These are phyloP conservation scores for Luscinia megarhynchos DNA, from an alignment of 2,797 vertebrate species.

Conservation along the genomic window DNA sequence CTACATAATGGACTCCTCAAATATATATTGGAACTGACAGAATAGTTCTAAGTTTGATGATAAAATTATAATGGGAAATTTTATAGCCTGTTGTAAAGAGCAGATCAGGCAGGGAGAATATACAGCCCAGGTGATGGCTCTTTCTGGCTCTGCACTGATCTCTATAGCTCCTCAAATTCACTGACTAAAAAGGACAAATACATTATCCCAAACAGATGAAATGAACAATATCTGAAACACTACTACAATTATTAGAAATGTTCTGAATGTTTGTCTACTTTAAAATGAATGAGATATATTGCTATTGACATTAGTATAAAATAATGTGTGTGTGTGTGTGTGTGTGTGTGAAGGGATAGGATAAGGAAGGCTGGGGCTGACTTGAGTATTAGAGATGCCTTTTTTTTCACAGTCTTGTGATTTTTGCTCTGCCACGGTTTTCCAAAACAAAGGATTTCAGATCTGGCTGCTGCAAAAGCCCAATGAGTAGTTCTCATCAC, in stretches of 20 bases:
- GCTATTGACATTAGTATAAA: not conserved
- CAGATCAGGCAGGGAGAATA: not conserved
- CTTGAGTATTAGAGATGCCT: not conserved
- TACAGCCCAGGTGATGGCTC: not conserved
- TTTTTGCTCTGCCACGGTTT: not conserved
- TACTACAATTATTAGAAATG: not conserved
- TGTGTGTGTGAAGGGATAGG: not conserved
- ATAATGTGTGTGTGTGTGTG: not conserved
- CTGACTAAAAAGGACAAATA: not conserved
- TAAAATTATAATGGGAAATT: slow-evolving; percentile 25
- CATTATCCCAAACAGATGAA: not conserved
- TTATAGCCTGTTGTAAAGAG: not conserved
- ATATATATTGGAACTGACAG: not conserved
- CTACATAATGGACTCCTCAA: not conserved
- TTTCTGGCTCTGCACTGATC: not conserved
- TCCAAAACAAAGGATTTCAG: slow-evolving; percentile 7
- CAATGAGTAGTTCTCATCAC: slow-evolving; percentile 43
- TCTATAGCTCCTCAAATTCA: not conserved
- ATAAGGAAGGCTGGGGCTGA: not conserved
- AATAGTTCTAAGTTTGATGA: not conserved
- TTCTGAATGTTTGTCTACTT: not conserved
- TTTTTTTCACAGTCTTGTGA: slow-evolving; percentile 19
- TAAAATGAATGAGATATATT: not conserved
- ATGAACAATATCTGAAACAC: not conserved
- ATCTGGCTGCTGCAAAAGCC: slow-evolving; percentile 19